Evolutionary conservation across 2,888 invertebrate species (phyloP).

Genomic region (Zygothrica quintamaculata): DNA sequence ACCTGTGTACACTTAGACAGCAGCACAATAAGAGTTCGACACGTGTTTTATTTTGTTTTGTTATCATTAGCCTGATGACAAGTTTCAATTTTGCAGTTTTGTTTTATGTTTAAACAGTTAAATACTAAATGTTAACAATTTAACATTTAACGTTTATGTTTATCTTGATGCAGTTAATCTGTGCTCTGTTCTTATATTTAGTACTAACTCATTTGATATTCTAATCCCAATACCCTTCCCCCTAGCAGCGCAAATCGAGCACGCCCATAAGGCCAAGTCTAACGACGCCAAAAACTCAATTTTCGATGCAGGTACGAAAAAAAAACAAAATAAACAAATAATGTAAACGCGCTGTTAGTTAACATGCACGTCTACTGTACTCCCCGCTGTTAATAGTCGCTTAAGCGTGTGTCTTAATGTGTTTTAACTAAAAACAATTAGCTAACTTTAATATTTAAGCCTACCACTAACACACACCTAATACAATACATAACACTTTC

Average conservation of each 20-base stretch:
- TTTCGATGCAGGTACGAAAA: constrained; percentile 83
- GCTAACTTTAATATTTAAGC: constrained; percentile 56
- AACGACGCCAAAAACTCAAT: constrained; percentile 82
- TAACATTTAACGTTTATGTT: constrained; percentile 20
- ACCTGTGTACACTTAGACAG: constrained; percentile 7
- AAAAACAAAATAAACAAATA: constrained; percentile 19
- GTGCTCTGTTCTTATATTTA: constrained; percentile 34
- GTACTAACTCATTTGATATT: constrained; percentile 63
- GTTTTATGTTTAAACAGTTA: constrained; percentile 39
- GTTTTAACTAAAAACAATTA: constrained; percentile 9
- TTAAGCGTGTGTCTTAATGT: constrained; percentile 40
- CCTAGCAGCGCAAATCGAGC: constrained; percentile 81
- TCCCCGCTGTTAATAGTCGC: constrained; percentile 48
- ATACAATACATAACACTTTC: constrained; percentile 29
- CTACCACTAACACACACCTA: constrained; percentile 72
- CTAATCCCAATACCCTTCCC: constrained; percentile 47
- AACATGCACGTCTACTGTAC: constrained; percentile 49
- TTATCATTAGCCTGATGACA: no score
- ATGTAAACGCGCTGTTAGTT: constrained; percentile 54
- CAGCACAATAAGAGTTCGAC: background rate
- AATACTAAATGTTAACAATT: constrained; percentile 30
- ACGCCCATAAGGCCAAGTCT: constrained; percentile 78
- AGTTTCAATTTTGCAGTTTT: constrained; percentile 31
- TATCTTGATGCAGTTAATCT: constrained; percentile 27
- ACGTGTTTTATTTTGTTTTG: background rate